These are phyloP conservation scores for Galagoides demidoff DNA, from an alignment of 2,797 vertebrate species.

Conservation along the genomic window DNA sequence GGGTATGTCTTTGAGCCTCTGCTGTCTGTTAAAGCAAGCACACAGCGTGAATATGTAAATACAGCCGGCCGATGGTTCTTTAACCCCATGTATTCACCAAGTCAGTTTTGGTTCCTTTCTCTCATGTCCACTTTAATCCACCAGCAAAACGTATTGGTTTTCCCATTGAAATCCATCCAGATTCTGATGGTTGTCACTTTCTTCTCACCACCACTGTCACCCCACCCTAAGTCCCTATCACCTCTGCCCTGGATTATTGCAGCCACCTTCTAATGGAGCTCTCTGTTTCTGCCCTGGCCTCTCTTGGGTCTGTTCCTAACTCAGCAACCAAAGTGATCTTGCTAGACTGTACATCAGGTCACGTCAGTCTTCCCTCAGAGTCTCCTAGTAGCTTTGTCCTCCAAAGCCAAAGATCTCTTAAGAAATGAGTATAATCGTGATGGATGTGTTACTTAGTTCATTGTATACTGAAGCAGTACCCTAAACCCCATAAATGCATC, in stretches of 20 bases:
- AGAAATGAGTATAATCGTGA: too few species aligned
- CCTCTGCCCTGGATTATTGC: neutral
- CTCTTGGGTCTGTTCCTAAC: neutral
- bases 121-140: neutral
- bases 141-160: neutral
- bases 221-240: neutral
- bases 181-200: neutral
- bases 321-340: neutral
- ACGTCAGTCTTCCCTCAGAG: neutral
- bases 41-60: neutral
- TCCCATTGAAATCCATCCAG: neutral
- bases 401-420: neutral
- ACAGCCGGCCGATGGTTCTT: neutral
- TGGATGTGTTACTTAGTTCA: too few species aligned
- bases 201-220: neutral
- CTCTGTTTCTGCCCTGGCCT: neutral
- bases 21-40: neutral
- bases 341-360: accelerated
- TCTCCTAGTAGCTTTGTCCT: neutral
- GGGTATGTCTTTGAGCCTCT: neutral
- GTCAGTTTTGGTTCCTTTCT: neutral
- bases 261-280: neutral
- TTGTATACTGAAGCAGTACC: too few species aligned
- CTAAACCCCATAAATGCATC: too few species aligned
- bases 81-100: neutral